phyloP scores from a whole-genome alignment of 1,140 invertebrate species.

The Penaeus japonicus region DNA sequence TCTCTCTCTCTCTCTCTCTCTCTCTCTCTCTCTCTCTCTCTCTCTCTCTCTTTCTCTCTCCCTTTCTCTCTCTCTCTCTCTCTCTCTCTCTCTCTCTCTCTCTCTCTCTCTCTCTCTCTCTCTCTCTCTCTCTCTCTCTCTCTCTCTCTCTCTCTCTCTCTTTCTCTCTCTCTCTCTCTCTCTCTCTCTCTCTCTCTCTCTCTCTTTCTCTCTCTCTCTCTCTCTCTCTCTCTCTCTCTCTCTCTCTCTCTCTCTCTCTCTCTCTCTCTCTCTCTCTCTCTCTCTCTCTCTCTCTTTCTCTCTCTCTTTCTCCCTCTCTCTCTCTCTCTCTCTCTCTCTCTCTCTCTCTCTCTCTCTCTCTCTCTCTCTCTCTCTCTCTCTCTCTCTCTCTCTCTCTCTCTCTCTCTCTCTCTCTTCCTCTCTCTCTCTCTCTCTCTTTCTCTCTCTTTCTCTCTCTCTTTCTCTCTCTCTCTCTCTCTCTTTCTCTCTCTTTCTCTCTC shows the following conservation, averaged over 20 bases:
- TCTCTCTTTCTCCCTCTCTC: background rate
- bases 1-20: no score
- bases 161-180: background rate
- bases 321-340: background rate
- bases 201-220: background rate
- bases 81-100: no score
- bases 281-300: background rate
- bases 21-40: no score
- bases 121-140: background rate
- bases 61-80: no score
- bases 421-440: no score
- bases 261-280: background rate
- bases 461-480: no score
- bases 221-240: background rate
- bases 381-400: no score
- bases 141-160: background rate
- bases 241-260: background rate
- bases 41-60: no score
- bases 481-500: no score
- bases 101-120: background rate
- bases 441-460: no score
- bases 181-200: background rate
- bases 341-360: background rate
- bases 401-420: no score
- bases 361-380: background rate